Conservation (phyloP, 2,113 vertebrate genomes). For the Dryoscopus gambensis region DNA sequence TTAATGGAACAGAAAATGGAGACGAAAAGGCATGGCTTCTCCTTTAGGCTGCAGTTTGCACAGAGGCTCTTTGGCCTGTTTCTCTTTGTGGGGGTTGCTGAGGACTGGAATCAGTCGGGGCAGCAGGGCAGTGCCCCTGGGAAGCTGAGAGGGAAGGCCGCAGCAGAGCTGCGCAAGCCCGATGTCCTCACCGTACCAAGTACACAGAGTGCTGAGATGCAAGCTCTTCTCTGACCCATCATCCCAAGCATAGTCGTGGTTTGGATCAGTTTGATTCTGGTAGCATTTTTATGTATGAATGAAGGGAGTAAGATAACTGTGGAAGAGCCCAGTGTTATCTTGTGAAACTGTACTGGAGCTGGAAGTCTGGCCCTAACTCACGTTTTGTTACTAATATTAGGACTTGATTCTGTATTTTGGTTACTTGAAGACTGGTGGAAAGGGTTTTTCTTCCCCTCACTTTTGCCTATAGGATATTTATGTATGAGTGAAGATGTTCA, state of each 20-base stretch:
- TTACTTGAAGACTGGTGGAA: neutral
- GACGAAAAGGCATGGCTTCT: neutral
- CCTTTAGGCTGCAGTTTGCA: neutral
- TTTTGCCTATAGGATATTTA: neutral
- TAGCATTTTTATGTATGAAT: neutral
- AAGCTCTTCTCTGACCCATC: neutral
- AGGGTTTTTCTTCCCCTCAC: neutral
- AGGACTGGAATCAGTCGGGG: rapidly evolving
- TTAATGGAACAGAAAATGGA: neutral
- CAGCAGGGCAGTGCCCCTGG: neutral
- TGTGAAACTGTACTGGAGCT: neutral
- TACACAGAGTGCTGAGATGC: neutral
- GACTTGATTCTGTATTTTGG: neutral
- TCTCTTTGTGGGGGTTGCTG: neutral
- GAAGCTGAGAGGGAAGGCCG: neutral
- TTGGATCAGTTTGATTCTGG: neutral
- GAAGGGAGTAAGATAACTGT: neutral
- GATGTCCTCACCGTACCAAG: neutral
- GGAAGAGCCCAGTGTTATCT: neutral
- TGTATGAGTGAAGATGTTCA: neutral
- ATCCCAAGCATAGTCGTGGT: neutral
- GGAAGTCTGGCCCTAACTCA: neutral
- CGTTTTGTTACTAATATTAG: neutral
- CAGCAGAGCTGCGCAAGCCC: rapidly evolving
- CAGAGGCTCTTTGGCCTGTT: neutral